Evolutionary conservation across 2,888 invertebrate genomes (phyloP), one percentile per base, ranked within the genome.

Genomic region (Dromius quadrimaculatus): DNA sequence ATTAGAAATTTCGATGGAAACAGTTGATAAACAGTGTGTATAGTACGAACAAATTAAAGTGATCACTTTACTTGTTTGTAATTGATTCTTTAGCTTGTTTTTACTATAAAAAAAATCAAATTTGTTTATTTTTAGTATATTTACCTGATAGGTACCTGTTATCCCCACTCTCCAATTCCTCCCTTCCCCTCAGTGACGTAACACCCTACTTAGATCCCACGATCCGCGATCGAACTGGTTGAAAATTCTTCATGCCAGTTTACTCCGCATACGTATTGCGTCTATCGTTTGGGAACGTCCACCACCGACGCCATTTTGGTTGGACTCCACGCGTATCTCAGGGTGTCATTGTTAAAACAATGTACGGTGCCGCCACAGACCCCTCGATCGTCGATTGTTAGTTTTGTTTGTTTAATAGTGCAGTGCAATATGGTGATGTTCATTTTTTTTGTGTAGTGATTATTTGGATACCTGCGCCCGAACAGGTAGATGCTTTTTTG

Each of bases 1-100:
- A 54, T 54, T 54, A 54, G 50, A 54, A 54, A 54, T 28, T 54
- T 11, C 15, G 50, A 54, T 54, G 23, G 28, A 54, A 54, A 54
- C 50, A 54, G 28, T 28, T 54, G 50, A 54, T 54, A 54, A 54
- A 28, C 50, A 32, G 11, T 9, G 11, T 15, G 28, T 54, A 54
- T n/a, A n/a, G n/a, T n/a, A n/a, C n/a, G n/a, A n/a, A n/a, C n/a
- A n/a, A n/a, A n/a, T n/a, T n/a, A n/a, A n/a, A n/a, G n/a, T n/a
- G n/a, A n/a, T n/a, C n/a, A n/a, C n/a, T n/a, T n/a, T n/a, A n/a
- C n/a, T n/a, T n/a, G n/a, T n/a, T n/a, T n/a, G n/a, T n/a, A n/a
- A n/a, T n/a, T n/a, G n/a, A n/a, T n/a, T n/a, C n/a, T n/a, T n/a
- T n/a, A n/a, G n/a, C n/a, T n/a, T n/a, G n/a, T n/a, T n/a, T n/a